Evolutionary conservation across 2,888 invertebrate genomes (phyloP), one percentile per base, ranked within the genome.

Genomic region (Drosophila atripex): DNA sequence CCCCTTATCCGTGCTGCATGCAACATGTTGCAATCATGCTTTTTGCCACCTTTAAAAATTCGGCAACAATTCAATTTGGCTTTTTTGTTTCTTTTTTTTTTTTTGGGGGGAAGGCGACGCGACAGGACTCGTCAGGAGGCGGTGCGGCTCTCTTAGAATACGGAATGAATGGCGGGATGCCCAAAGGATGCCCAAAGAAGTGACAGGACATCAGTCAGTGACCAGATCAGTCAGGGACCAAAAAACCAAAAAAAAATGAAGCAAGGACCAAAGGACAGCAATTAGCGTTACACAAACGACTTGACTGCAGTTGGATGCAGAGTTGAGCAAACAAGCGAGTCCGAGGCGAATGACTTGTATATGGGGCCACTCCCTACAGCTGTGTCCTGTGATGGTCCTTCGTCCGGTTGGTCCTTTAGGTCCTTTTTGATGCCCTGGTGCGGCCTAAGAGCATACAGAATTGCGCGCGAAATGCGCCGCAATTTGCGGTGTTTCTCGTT

Each of bases 331-430:
- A 77, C 78, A 72, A 75, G 64, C 52, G 38, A 46, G 52, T 50
- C 32, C 53, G 74, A 73, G 82, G 84, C 77, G 82, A 82, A 82
- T 84, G 82, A 82, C 84, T 82, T 84, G 74, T 80, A 75, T 78
- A 80, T 84, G 76, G 77, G 74, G 65, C 54, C 69, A 77, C 73
- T 75, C 66, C 57, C 41, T 38, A 46, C 18, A 41, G 32, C 41
- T 5, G 21, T 21, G 21, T 39, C 14, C 16, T 25, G 6, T 25
- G 39, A 28, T 28, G 28, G 7, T 25, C 6, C 45, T 3, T 2
- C n/a, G 7, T n/a, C 14, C 28, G 12, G 7, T 8, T 28, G 28
- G 28, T 41, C 41, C 32, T 21, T 3, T 28, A 28, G 2, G 50
- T 18, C 35, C n/a, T 35, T n/a, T 35, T 35, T 18, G 18, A 28